phyloP scores from a whole-genome alignment of 2,888 invertebrate genomes.

The Trichopoda pennipes region DNA sequence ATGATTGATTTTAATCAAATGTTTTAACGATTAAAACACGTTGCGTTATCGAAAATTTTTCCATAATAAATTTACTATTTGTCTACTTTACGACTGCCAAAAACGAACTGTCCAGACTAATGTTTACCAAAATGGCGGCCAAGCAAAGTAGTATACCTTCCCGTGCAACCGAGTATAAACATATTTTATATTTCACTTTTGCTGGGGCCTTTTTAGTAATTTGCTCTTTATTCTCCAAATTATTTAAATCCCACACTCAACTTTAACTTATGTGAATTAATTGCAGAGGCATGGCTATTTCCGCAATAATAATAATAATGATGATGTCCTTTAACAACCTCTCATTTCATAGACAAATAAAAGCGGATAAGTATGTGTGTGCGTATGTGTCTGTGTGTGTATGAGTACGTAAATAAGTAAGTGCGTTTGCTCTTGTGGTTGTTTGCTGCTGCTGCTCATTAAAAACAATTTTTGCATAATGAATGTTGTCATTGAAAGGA shows the following conservation, averaged over 20 bases:
- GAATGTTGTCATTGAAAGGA: slow-evolving; percentile 70
- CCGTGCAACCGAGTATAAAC: too few species aligned
- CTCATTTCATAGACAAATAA: slow-evolving; percentile 33
- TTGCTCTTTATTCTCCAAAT: not conserved
- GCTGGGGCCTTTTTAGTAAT: slow-evolving; percentile 9
- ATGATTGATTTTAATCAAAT: too few species aligned
- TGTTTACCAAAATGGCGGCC: too few species aligned
- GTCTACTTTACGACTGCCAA: too few species aligned
- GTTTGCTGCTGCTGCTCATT: slow-evolving; percentile 67
- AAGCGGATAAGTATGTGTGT: not conserved
- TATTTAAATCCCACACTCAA: slow-evolving; percentile 29
- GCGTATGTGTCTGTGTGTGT: slow-evolving; percentile 10
- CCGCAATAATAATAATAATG: slow-evolving; percentile 58
- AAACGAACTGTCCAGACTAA: too few species aligned
- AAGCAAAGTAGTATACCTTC: too few species aligned
- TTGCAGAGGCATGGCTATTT: slow-evolving; percentile 60
- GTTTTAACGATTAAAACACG: too few species aligned
- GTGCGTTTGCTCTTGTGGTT: slow-evolving; percentile 53
- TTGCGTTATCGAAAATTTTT: too few species aligned
- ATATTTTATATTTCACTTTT: not conserved
- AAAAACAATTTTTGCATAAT: slow-evolving; percentile 70
- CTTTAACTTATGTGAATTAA: slow-evolving; percentile 45
- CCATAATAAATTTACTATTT: too few species aligned
- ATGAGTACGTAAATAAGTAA: slow-evolving; percentile 7
- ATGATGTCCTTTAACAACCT: slow-evolving; percentile 59